A percentile compares a stretch with the other conserved stretches of the same genome.
phyloP scores from a whole-genome alignment of 1,140 invertebrate species.

The Eumaeus atala region DNA sequence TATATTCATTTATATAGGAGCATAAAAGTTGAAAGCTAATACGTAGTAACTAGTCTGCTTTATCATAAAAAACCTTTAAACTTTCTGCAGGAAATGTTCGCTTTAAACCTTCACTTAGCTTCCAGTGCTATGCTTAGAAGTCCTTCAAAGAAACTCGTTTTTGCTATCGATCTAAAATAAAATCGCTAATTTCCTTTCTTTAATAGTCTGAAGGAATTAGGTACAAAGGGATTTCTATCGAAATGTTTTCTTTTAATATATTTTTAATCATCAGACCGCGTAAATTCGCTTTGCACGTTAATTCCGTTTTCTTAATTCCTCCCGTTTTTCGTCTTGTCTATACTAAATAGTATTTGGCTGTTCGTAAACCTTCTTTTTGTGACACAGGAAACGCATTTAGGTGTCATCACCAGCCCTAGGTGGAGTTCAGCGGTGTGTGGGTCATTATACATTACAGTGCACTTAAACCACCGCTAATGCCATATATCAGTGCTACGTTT shows the following conservation, averaged over 20 bases:
- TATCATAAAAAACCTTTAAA: constrained; percentile 33
- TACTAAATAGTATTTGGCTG: too few relatives aligned
- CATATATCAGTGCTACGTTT: too few relatives aligned
- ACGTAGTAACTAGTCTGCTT: constrained; percentile 34
- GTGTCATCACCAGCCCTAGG: too few relatives aligned
- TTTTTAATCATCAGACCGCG: too few relatives aligned
- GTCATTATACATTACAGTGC: too few relatives aligned
- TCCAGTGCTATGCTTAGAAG: constrained; percentile 42
- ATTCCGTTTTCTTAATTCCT: too few relatives aligned
- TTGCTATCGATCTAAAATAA: constrained; percentile 31
- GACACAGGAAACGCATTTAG: too few relatives aligned
- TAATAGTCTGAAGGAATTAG: constrained; percentile 4
- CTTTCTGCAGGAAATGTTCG: constrained; percentile 41
- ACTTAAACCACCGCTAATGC: too few relatives aligned
- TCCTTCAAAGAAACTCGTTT: constrained; percentile 43
- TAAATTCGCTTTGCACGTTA: too few relatives aligned
- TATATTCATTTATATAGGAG: constrained; percentile 23
- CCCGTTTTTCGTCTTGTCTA: too few relatives aligned
- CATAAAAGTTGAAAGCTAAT: constrained; percentile 35
- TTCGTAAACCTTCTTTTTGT: too few relatives aligned
- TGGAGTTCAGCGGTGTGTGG: too few relatives aligned
- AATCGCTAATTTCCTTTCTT: constrained; percentile 12
- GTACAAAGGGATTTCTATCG: neutral
- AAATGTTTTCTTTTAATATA: neutral
- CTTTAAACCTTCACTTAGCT: constrained; percentile 43